Evolutionary conservation across 2,888 invertebrate species (phyloP).

Genomic region (Metopia argyrocephala): DNA sequence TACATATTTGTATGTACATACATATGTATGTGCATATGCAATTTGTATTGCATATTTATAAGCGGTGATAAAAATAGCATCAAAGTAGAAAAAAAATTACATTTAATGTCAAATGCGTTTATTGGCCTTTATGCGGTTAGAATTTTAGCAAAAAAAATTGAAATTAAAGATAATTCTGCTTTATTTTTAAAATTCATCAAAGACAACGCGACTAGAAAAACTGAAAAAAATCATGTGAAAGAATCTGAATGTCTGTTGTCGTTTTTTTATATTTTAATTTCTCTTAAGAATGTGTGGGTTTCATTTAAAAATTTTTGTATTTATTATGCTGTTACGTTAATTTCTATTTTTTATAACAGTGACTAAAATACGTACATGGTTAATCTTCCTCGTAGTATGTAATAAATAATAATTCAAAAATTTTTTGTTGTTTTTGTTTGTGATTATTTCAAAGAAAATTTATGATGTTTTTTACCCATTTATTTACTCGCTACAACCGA

Average conservation of each 20-base stretch:
- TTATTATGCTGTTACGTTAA: no score
- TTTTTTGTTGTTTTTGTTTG: neutral
- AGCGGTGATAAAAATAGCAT: slow-evolving; percentile 21
- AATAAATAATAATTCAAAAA: neutral
- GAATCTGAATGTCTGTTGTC: no score
- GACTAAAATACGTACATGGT: neutral
- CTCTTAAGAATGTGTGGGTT: no score
- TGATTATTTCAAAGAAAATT: neutral
- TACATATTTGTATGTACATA: no score
- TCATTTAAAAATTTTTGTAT: no score
- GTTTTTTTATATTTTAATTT: no score
- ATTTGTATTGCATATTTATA: no score
- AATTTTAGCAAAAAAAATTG: neutral
- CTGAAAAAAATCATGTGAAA: no score
- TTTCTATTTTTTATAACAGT: neutral
- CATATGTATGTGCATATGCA: no score
- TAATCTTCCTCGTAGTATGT: neutral
- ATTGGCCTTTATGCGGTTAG: slow-evolving; percentile 69
- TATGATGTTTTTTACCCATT: neutral
- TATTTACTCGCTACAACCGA: neutral
- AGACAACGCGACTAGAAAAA: no score
- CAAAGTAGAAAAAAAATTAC: slow-evolving; percentile 10
- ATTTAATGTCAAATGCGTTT: slow-evolving; percentile 68
- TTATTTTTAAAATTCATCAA: no score
- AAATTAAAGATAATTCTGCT: neutral